Evolutionary conservation across 2,797 vertebrate species (phyloP).

Genomic region (Gobio occitaniae): DNA sequence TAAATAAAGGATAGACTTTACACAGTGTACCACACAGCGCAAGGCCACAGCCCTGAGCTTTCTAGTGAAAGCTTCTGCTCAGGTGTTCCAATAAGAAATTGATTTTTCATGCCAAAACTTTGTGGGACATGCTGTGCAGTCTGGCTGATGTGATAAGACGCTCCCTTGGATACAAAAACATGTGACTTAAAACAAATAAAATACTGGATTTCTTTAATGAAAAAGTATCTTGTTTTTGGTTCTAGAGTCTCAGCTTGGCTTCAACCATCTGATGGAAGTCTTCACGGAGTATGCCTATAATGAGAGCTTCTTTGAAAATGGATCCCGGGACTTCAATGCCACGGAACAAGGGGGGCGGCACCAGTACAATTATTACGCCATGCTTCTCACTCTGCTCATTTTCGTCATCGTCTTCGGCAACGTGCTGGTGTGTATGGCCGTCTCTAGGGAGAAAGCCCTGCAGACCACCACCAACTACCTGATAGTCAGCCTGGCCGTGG

Average conservation of each 20-base stretch:
- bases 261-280: constrained; percentile 89
- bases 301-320: constrained; percentile 83
- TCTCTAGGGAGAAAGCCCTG: constrained; percentile 93
- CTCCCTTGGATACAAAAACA: neutral
- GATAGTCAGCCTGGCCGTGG: constrained; percentile 96
- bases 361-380: constrained; percentile 96
- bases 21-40: constrained; percentile 71
- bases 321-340: constrained; percentile 83
- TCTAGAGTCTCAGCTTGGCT: constrained; percentile 74
- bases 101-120: constrained; percentile 4
- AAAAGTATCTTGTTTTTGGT: constrained; percentile 1
- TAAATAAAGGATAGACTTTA: constrained; percentile 67
- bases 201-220: neutral
- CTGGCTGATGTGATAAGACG: neutral
- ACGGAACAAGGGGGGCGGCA: constrained; percentile 78
- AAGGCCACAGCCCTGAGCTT: constrained; percentile 63
- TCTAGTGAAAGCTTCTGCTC: constrained; percentile 60
- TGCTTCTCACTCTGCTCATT: constrained; percentile 96
- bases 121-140: neutral
- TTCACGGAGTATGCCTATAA: constrained; percentile 91
- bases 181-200: neutral
- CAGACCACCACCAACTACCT: constrained; percentile 99
- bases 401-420: constrained; percentile 97
- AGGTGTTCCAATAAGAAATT: constrained; percentile 29
- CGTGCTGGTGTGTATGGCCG: constrained; percentile 97